Base-by-base conservation (phyloP, 2,113 vertebrate species). In the Hippoglossus stenolepis region DNA sequence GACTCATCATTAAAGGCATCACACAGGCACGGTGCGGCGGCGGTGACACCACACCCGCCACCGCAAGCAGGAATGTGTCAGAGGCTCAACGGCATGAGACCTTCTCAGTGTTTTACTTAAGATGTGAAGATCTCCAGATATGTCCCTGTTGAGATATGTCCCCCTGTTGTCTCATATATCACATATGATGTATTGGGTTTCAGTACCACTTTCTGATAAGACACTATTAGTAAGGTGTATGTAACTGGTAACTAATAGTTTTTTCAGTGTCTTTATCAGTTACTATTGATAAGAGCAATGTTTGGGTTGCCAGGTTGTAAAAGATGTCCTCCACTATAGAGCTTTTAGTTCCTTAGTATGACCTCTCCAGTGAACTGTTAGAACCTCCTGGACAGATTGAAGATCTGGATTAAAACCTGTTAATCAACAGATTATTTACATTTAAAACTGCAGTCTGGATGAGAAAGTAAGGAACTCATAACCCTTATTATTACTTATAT, bases 1-100 rank as follows among this genome's bases (percentile, higher is more conserved):
- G 96, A 94, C 92, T 95, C 96, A 95, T 97, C 95, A 95, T 96
- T 96, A 95, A 92, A 95, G 92, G 88, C 93, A 93, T 90, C 89
- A 76, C 79, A 14, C 74, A 67, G 83, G 80, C 85, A 66, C 3
- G 75, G 85, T 73, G 72, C 80, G 8, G 59, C 59, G 7, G 72
- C 2, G 65, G 84, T 89, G 88, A 89, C 80, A 85, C 70, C 64
- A 75, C 86, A 45, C 70, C 51, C 51, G 74, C 81, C 71, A 69
- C 77, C 61, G 77, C 69, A 10, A 56, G 77, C 82, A 88, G 86
- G 88, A 93, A 93, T 92, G 89, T 81, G 77, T 85, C 76, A 23
- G 14, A 65, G 31, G 56, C 70, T 65, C 68, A 14, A 6, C 69
- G 20, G 78, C 71, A 75, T 68, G 82, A 77, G 71, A 65, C 54